phyloP scores from a whole-genome alignment of 1,140 invertebrate genomes.

The Portunus trituberculatus region DNA sequence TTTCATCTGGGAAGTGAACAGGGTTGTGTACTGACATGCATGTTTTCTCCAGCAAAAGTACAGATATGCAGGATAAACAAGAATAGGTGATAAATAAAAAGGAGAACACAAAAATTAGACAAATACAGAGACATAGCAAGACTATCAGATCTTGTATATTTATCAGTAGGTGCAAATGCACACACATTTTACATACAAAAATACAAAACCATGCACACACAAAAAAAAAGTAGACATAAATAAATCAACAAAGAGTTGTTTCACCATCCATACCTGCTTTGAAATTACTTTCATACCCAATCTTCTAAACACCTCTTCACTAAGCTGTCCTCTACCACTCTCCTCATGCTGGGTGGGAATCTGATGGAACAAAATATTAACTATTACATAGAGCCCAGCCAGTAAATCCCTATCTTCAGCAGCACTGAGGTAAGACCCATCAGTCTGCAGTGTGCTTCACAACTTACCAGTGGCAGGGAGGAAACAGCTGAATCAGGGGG shows the following conservation, averaged over 20 bases:
- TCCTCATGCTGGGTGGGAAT: background rate
- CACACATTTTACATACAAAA: background rate
- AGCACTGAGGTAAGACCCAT: background rate
- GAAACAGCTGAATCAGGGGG: background rate
- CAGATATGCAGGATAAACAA: background rate
- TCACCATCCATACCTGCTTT: slow-evolving; percentile 40
- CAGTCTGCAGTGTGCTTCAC: background rate
- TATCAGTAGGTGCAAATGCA: background rate
- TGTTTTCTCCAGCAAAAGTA: background rate
- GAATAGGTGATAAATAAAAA: background rate
- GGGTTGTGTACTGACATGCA: background rate
- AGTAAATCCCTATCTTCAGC: background rate
- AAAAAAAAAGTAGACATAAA: too few species aligned
- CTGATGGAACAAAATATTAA: background rate
- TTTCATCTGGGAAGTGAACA: slow-evolving; percentile 35
- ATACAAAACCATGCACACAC: background rate
- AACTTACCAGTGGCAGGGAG: background rate
- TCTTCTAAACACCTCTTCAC: background rate
- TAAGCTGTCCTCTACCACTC: background rate
- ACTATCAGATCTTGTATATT: too few species aligned
- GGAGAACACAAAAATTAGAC: background rate
- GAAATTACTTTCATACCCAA: background rate
- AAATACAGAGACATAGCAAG: too few species aligned
- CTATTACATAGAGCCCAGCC: background rate
- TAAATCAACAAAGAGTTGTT: background rate